phyloP scores from a whole-genome alignment of 2,797 vertebrate genomes.

The Kryptolebias ocellatus region DNA sequence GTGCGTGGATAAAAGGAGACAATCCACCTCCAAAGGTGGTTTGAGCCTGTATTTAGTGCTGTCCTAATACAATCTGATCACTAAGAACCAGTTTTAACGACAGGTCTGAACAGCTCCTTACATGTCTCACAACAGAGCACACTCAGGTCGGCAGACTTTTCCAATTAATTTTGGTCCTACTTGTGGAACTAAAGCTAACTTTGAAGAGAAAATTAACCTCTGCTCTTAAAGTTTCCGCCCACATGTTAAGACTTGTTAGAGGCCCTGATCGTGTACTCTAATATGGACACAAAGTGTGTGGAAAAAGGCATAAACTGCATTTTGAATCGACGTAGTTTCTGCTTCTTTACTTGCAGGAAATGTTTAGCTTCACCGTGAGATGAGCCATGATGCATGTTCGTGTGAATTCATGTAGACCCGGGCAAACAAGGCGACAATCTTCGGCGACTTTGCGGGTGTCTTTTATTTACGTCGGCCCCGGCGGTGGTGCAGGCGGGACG shows the following conservation, averaged over 20 bases:
- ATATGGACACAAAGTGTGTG: not conserved
- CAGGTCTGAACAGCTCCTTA: too few species aligned
- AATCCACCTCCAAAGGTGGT: too few species aligned
- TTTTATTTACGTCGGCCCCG: conserved; percentile 45
- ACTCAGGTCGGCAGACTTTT: too few species aligned
- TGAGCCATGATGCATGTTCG: not conserved
- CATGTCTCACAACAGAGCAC: too few species aligned
- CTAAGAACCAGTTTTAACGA: too few species aligned
- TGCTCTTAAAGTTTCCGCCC: not conserved
- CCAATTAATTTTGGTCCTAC: not conserved
- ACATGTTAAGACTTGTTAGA: not conserved
- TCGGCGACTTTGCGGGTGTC: conserved; percentile 36
- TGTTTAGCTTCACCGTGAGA: not conserved
- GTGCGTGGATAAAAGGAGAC: too few species aligned
- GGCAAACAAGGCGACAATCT: conserved; percentile 5
- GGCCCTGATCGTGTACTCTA: not conserved
- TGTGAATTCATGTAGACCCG: not conserved
- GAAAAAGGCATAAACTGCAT: not conserved
- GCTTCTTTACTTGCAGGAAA: not conserved
- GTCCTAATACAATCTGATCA: too few species aligned
- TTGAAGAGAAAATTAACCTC: not conserved
- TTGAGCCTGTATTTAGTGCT: too few species aligned
- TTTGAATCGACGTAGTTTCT: not conserved
- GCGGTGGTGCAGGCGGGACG: conserved; percentile 44
- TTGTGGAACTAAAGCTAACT: not conserved